Conservation (phyloP, 2,888 invertebrate species). For the Acanthococcus lagerstroemiae region DNA sequence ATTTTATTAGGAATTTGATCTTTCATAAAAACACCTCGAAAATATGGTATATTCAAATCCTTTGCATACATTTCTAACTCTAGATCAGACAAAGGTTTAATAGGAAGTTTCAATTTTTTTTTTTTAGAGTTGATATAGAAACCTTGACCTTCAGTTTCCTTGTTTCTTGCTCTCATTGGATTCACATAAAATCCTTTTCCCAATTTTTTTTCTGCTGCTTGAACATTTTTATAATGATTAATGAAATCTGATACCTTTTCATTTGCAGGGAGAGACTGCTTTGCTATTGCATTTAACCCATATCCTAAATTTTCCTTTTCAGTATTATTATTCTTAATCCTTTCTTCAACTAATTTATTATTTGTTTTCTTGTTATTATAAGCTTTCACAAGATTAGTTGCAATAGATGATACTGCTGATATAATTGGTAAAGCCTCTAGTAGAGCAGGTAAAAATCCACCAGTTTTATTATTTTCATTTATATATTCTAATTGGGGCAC, state of each 20-base stretch:
- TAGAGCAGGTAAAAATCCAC: not conserved
- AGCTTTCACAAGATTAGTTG: not conserved
- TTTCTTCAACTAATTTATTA: slow-evolving; percentile 1
- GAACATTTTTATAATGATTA: too few relatives aligned
- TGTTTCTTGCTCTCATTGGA: too few relatives aligned
- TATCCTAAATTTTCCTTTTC: not conserved
- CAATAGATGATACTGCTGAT: too few relatives aligned
- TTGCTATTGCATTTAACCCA: too few relatives aligned
- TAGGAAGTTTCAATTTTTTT: slow-evolving; percentile 10
- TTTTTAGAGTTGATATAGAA: too few relatives aligned
- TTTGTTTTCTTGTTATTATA: slow-evolving; percentile 16
- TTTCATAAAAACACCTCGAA: slow-evolving; percentile 39
- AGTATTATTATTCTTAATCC: not conserved
- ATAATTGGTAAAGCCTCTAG: too few relatives aligned
- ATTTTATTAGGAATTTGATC: slow-evolving; percentile 40
- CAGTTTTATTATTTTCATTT: slow-evolving; percentile 1
- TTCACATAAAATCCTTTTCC: too few relatives aligned
- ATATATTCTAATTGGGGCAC: not conserved
- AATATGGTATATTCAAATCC: slow-evolving; percentile 34
- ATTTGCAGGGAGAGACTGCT: too few relatives aligned
- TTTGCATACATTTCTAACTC: slow-evolving; percentile 35
- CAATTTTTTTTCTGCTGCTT: too few relatives aligned
- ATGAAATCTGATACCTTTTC: too few relatives aligned
- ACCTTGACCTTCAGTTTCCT: too few relatives aligned
- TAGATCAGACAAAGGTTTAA: slow-evolving; percentile 31